Evolutionary conservation across 2,113 vertebrate species (phyloP).

Genomic region (Scartelaos histophorus): DNA sequence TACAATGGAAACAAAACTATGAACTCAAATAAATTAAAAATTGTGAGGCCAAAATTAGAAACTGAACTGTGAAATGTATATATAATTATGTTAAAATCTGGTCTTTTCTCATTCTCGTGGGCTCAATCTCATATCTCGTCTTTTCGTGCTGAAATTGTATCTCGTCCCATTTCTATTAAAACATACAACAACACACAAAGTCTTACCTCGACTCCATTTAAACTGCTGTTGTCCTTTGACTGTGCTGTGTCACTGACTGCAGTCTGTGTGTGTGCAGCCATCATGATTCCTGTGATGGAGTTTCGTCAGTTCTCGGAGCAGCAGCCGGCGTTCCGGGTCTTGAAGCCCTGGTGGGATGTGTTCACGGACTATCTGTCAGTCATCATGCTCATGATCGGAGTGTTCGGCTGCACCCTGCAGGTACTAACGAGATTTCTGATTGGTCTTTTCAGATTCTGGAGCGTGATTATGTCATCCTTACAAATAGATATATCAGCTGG

Average conservation of each 20-base stretch:
- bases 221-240: not conserved
- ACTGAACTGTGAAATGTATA: no score
- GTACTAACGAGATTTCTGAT: conserved; percentile 65
- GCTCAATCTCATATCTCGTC: no score
- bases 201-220: not conserved
- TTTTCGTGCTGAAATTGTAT: no score
- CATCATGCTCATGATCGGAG: conserved; percentile 98
- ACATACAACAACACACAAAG: not conserved
- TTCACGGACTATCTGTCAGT: conserved; percentile 96
- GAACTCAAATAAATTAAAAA: no score
- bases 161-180: not conserved
- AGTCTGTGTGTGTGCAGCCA: conserved; percentile 67
- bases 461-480: no score
- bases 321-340: conserved; percentile 95
- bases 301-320: conserved; percentile 98
- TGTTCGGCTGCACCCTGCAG: conserved; percentile 97
- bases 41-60: no score
- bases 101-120: no score
- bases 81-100: no score
- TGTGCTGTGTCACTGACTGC: not conserved
- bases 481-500: no score
- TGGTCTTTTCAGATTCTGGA: no score
- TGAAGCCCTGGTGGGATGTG: conserved; percentile 99
- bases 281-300: conserved; percentile 97
- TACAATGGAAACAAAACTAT: no score